Evolutionary conservation across 2,113 vertebrate genomes (phyloP), one percentile per base, ranked within the genome.

Genomic region (Columbina picui): DNA sequence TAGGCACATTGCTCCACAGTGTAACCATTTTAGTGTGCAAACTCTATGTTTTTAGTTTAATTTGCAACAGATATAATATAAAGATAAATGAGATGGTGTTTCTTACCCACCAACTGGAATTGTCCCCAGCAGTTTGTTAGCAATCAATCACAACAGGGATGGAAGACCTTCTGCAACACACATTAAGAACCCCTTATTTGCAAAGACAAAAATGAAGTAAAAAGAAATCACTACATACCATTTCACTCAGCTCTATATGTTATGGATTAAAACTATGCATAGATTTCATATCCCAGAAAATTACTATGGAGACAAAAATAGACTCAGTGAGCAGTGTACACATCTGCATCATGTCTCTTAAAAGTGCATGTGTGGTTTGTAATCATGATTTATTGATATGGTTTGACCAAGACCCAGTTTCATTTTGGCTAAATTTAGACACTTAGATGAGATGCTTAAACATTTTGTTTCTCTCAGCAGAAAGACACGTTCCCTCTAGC

Each of bases 21-120:
- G 97, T 84, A 97, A 97, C 90, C 52, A 73, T 95, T 97, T 97
- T 94, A 98, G 96, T 96, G 96, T 96, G 90, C 85, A 98, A 97
- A 97, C 94, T 97, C 95, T 94, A 87, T 47, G 23, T 96, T 98
- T 98, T 98, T 91, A 96, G 92, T 95, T 97, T 97, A 97, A 98
- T 98, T 98, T 98, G 96, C 94, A 97, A 78, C 68, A 94, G 91
- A 97, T 97, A 98, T 85, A 76, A 97, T 97, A 97, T 97, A 97
- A 98, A 98, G 96, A 97, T 98, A 98, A 98, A 98, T 1, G 59
- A 97, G 95, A 94, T 91, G 63, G 94, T 92, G 69, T 96, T 96
- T 97, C 94, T 97, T 93, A 94, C 81, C 96, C 93, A 96, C 82
- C 79, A 95, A 96, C 60, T 93, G 63, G 93, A 98, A 97, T 97